Evolutionary conservation across 2,888 invertebrate genomes (phyloP), one percentile per base, ranked within the genome.

Genomic region (Dynastes grantii): DNA sequence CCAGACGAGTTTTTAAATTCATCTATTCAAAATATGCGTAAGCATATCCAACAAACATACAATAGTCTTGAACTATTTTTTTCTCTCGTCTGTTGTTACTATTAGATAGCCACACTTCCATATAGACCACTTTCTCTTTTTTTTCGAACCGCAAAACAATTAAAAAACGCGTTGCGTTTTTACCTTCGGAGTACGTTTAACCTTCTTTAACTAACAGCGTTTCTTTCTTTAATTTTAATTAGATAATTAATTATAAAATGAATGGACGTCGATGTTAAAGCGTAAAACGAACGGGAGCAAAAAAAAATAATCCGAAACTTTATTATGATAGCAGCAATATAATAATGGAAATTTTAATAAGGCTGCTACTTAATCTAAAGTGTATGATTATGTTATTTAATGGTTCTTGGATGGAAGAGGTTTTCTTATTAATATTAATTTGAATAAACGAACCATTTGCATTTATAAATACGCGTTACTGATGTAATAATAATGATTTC

Each of bases 51-150:
- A 22, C 16, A 8, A 22, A 40, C 37, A 58, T 58, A 55, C 58
- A 71, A 71, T 71, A 67, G 40, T 67, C 37, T 71, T 71, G 71
- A 71, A 71, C 71, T 71, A 71, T 55, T 71, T 71, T 70, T 71
- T 37, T 71, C 37, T 58, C 45, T 11, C 11, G 45, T 9, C 45
- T 22, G 55, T 58, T 22, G n/a, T 58, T 58, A 58, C 4, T 9
- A 71, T 58, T 71, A 71, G 29, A 32, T 37, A 55, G 55, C 22
- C 40, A 22, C 55, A 58, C 55, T 58, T 58, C 55, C 55, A 58
- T 58, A 58, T n/a, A 71, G 55, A 71, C 55, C n/a, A 71, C 71
- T 71, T 71, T 71, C 71, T 71, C 71, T 68, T 71, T 71, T 71
- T 68, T 71, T 71, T 55, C 55, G 71, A 32, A 22, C 71, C 32